Conservation (phyloP, 1,140 invertebrate genomes). For the Bombus waltoni region DNA sequence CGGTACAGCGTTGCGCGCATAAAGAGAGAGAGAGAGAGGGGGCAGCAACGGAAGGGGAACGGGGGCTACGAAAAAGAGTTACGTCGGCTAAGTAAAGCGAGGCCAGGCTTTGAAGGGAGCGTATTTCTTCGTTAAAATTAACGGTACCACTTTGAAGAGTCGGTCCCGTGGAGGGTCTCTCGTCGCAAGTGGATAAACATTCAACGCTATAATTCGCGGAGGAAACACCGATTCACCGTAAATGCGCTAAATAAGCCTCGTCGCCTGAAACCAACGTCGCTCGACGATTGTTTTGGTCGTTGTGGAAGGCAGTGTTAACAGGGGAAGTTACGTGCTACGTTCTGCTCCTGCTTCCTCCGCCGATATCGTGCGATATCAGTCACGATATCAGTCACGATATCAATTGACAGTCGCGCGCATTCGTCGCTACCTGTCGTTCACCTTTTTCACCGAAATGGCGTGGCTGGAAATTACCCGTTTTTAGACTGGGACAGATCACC, state of each 20-base stretch:
- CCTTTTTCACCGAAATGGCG: too few relatives aligned
- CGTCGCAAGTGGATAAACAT: slow-evolving; percentile 53
- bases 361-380: too few relatives aligned
- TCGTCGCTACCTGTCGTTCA: too few relatives aligned
- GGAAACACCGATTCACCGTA: slow-evolving; percentile 44
- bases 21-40: slow-evolving; percentile 3
- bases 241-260: slow-evolving; percentile 34
- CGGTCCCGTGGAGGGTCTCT: slow-evolving; percentile 44
- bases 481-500: too few relatives aligned
- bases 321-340: too few relatives aligned
- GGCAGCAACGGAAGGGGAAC: not conserved
- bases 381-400: too few relatives aligned
- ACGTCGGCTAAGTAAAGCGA: slow-evolving; percentile 66
- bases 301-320: too few relatives aligned
- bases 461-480: too few relatives aligned
- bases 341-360: too few relatives aligned
- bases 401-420: too few relatives aligned
- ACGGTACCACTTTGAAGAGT: slow-evolving; percentile 41
- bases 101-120: slow-evolving; percentile 49
- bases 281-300: not conserved
- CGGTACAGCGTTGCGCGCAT: slow-evolving; percentile 42
- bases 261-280: not conserved
- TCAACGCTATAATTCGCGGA: slow-evolving; percentile 49
- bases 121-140: slow-evolving; percentile 59
- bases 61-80: slow-evolving; percentile 68